Evolutionary conservation across 2,888 invertebrate genomes (phyloP), one percentile per base, ranked within the genome.

Genomic region (Diaphora mendica): DNA sequence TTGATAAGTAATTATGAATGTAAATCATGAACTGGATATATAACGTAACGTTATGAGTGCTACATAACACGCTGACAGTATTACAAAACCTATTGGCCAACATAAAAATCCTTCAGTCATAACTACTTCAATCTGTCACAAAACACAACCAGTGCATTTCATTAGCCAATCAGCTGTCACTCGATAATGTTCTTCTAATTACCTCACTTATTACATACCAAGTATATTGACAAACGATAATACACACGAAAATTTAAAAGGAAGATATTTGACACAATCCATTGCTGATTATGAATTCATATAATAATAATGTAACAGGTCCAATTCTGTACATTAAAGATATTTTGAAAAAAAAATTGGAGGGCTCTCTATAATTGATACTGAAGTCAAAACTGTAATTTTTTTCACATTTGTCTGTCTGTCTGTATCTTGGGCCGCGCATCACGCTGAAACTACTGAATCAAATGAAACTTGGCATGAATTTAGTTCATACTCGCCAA

Each of bases 91-190:
- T 67, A 48, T 68, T 72, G 48, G 17, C 23, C 42, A 73, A 73
- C 64, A 42, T 33, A 26, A 55, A n/a, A 59, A 67, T 71, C 30
- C 64, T 64, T 71, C 68, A 67, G 68, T 81, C 71, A 55, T 26
- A 70, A 62, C 15, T 51, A 64, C 9, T 44, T 59, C 51, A 17
- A 62, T 66, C 35, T 73, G 77, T 77, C 71, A 70, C 73, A 73
- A 44, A 80, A 77, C 69, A 68, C 69, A 75, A 72, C 70, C 76
- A 82, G 77, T 75, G 72, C 82, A 77, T 74, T 79, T 75, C 70
- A 66, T 74, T 74, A 67, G 75, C 74, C 73, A 81, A 82, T 78
- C 74, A 72, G 48, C 77, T 80, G 76, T 77, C 82, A 79, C 74
- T 72, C 67, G 73, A 64, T 64, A 62, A 73, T 78, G 73, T 78